Evolutionary conservation across 2,888 invertebrate genomes (phyloP).

Genomic region (Rhodophaea formosa): DNA sequence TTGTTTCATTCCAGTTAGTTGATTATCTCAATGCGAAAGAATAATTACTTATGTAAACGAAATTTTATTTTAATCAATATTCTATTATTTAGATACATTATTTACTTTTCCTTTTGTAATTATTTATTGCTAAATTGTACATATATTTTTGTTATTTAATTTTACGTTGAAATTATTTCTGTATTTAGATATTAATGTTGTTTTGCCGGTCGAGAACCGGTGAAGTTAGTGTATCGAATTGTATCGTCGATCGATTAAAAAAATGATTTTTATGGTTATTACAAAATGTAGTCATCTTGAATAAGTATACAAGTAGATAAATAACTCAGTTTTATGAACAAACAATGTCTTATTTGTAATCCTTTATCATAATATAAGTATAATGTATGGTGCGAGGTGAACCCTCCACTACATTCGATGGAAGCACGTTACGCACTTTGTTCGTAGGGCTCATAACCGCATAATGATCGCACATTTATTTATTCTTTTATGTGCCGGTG

Average conservation of each 20-base stretch:
- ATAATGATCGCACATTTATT: neutral
- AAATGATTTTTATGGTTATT: slow-evolving; percentile 50
- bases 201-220: slow-evolving; percentile 33
- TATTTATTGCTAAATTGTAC: slow-evolving; percentile 78
- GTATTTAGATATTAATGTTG: slow-evolving; percentile 48
- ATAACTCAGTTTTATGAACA: slow-evolving; percentile 58
- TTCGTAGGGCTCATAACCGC: slow-evolving; percentile 5
- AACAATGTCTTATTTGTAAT: slow-evolving; percentile 60
- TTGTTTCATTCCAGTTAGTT: slow-evolving; percentile 14
- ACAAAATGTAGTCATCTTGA: slow-evolving; percentile 69
- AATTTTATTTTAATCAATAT: slow-evolving; percentile 23
- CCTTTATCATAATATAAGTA: slow-evolving; percentile 34
- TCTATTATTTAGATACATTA: slow-evolving; percentile 45
- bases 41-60: slow-evolving; percentile 14
- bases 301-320: slow-evolving; percentile 69
- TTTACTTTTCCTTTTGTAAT: slow-evolving; percentile 61
- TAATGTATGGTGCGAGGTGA: slow-evolving; percentile 10
- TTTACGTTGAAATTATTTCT: slow-evolving; percentile 67
- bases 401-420: neutral
- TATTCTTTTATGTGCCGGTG: neutral
- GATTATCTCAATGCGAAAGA: slow-evolving; percentile 12
- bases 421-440: slow-evolving; percentile 6
- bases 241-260: slow-evolving; percentile 29
- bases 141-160: slow-evolving; percentile 81
- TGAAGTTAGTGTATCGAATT: slow-evolving; percentile 23